Conservation (phyloP, 2,888 invertebrate genomes). For the Mesorhabditis spiculigera region DNA sequence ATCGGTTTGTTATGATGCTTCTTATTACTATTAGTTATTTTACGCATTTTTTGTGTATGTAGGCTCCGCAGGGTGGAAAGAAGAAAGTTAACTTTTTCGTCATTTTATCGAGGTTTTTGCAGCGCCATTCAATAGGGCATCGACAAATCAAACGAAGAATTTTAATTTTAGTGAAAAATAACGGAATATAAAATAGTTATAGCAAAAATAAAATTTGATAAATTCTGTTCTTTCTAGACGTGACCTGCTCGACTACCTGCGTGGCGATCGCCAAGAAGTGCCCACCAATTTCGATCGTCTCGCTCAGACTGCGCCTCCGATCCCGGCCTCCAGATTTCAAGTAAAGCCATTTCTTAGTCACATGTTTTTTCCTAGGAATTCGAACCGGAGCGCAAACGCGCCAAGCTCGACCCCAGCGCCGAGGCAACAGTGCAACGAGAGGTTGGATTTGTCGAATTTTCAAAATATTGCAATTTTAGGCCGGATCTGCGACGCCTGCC, state of each 20-base stretch:
- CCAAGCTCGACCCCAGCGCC: slow-evolving; percentile 18
- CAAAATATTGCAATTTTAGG: neutral
- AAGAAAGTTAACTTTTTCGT: no score
- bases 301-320: slow-evolving; percentile 34
- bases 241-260: slow-evolving; percentile 41
- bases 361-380: neutral
- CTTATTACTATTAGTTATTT: neutral
- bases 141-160: neutral
- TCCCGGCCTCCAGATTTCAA: slow-evolving; percentile 22
- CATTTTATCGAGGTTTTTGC: no score
- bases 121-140: no score
- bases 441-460: neutral
- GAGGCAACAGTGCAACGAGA: slow-evolving; percentile 9
- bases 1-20: slow-evolving; percentile 25
- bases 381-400: slow-evolving; percentile 31
- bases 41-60: no score
- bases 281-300: slow-evolving; percentile 24
- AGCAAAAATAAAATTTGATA: neutral
- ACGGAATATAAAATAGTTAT: slow-evolving; percentile 2
- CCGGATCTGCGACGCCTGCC: neutral
- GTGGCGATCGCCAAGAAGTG: slow-evolving; percentile 28
- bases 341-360: neutral
- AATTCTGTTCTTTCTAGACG: slow-evolving; percentile 21
- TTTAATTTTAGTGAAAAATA: slow-evolving; percentile 6
- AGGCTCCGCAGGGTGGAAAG: no score